These are phyloP conservation scores for Theonella swinhoei DNA, from an alignment of 37 sponge, comb jelly and placozoan species.

Conservation along the genomic window DNA sequence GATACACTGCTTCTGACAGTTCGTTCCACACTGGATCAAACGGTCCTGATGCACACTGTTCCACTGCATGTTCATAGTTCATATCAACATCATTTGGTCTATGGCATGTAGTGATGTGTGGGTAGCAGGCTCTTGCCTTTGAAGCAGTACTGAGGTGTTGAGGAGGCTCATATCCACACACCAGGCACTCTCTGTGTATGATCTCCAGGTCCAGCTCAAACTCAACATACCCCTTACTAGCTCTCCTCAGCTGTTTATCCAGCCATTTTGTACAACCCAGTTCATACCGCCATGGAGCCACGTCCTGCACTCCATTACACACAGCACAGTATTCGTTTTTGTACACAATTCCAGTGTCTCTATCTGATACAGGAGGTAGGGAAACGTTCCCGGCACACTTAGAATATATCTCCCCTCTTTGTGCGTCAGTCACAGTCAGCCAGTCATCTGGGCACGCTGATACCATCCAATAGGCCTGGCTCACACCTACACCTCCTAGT, in stretches of 20 bases:
- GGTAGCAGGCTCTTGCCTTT: not conserved
- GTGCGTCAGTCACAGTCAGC: not conserved
- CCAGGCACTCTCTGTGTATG: not conserved
- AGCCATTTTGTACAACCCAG: slow-evolving; percentile 4
- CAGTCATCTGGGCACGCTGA: slow-evolving; percentile 17
- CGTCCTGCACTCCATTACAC: slow-evolving; percentile 27
- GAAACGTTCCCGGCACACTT: not conserved
- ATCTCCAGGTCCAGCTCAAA: not conserved
- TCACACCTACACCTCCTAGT: not conserved
- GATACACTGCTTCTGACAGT: not conserved
- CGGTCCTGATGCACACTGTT: not conserved
- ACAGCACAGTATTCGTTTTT: slow-evolving; percentile 50
- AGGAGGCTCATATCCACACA: not conserved
- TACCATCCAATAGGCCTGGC: slow-evolving; percentile 22
- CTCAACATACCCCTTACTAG: not conserved
- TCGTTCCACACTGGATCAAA: not conserved
- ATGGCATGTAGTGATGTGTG: not conserved
- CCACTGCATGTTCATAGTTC: not conserved
- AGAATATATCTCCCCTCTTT: not conserved
- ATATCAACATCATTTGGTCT: not conserved
- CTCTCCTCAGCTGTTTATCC: not conserved
- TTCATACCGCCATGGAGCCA: slow-evolving; percentile 9
- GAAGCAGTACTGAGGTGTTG: not conserved
- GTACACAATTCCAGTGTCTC: slow-evolving; percentile 40
- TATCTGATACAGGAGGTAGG: slow-evolving; percentile 40